A percentile compares a stretch with the other conserved stretches of the same genome.
These are phyloP conservation scores for Cephus spinipes DNA, from an alignment of 2,888 invertebrate species.

Conservation along the genomic window DNA sequence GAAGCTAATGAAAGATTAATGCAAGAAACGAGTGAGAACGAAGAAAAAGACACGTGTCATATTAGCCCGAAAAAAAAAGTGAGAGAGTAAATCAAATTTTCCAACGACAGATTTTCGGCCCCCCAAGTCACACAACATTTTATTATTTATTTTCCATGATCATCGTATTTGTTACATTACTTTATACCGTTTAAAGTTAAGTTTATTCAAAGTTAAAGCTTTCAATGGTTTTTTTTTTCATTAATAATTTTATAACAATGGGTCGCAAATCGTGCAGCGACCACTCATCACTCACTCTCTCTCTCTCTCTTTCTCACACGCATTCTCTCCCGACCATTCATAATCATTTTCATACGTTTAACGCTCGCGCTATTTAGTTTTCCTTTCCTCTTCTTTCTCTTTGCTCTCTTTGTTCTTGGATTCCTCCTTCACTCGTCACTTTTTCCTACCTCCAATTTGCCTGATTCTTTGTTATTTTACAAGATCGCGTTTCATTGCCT, in stretches of 20 bases:
- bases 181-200: slow-evolving; percentile 52
- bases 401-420: slow-evolving; percentile 16
- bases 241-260: slow-evolving; percentile 53
- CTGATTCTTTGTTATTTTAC: too few species aligned
- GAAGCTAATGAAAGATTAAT: too few species aligned
- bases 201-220: slow-evolving; percentile 61
- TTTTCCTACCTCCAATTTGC: too few species aligned
- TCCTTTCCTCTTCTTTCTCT: background rate
- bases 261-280: slow-evolving; percentile 41
- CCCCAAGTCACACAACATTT: slow-evolving; percentile 20
- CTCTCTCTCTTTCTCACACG: background rate
- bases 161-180: slow-evolving; percentile 30
- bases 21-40: too few species aligned
- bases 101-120: background rate
- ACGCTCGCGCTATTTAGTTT: slow-evolving; percentile 14
- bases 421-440: slow-evolving; percentile 7
- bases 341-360: too few species aligned
- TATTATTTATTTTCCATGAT: slow-evolving; percentile 9
- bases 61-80: too few species aligned
- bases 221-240: slow-evolving; percentile 48
- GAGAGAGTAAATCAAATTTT: too few species aligned
- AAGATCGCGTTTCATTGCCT: too few species aligned
- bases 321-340: slow-evolving; percentile 17
- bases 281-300: slow-evolving; percentile 32
- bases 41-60: too few species aligned